Evolutionary conservation across 2,888 invertebrate species (phyloP), one percentile per base, ranked within the genome.

Genomic region (Dryobotodes eremita): DNA sequence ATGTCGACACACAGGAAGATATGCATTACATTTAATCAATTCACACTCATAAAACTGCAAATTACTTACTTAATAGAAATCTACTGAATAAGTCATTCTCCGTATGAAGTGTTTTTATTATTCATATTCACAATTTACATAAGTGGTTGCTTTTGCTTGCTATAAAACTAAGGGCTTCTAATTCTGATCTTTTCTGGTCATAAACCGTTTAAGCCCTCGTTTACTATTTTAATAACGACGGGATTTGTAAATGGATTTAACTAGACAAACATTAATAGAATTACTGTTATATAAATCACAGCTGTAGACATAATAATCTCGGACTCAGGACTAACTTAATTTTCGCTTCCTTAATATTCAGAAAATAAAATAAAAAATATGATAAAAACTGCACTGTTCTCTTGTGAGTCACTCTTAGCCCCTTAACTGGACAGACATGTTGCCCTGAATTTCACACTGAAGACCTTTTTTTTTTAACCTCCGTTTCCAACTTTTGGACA

Each of bases 1-100:
- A 75, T 79, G 46, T 75, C 76, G 70, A 68, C 66, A 86, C 69
- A 68, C 81, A 75, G 82, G 87, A 84, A 82, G 57, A 69, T 53
- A 65, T 13, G 59, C 71, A 73, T 79, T 77, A 78, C 23, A 69
- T 61, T 69, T 75, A 72, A 80, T 72, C 31, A 78, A 75, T 84
- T 65, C 71, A 71, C 64, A 72, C 11, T 70, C 64, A 62, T 57
- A 62, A 73, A 72, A 64, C 50, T 55, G 11, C 55, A 65, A 71
- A 77, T 77, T 61, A 78, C 65, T 71, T 71, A n/a, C 65, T 69
- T 71, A n/a, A 69, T 65, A 76, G 26, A 26, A 46, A 62, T 17
- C 31, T 65, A 36, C 10, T 70, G 64, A 82, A 46, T 70, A 68
- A 78, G 50, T 53, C 31, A 59, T 78, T 46, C 11, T 76, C 31